These are phyloP conservation scores for Microctenopoma steveboyesi DNA, from an alignment of 2,797 vertebrate species.

Conservation along the genomic window DNA sequence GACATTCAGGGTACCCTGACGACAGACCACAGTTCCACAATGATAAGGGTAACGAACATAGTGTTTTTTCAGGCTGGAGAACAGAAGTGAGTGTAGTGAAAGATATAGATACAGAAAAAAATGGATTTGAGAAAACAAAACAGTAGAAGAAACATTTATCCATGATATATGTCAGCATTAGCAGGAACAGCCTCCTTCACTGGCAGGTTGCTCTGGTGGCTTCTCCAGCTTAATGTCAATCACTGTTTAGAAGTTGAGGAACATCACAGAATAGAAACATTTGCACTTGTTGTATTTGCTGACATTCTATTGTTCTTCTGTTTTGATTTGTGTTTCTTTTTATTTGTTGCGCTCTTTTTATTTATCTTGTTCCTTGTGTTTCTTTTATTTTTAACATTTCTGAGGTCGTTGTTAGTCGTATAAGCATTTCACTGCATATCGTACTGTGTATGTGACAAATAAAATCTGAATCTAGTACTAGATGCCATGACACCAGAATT, in stretches of 20 bases:
- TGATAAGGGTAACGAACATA: conserved; percentile 68
- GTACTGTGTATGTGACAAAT: too few relatives aligned
- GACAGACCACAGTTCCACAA: conserved; percentile 83
- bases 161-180: conserved; percentile 78
- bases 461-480: too few relatives aligned
- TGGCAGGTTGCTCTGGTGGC: conserved; percentile 92
- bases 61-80: conserved; percentile 70
- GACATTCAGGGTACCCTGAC: conserved; percentile 81
- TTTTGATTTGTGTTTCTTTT: too few relatives aligned
- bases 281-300: too few relatives aligned
- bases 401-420: too few relatives aligned
- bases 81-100: conserved; percentile 75
- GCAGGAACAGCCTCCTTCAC: conserved; percentile 95
- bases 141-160: conserved; percentile 48
- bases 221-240: conserved; percentile 98
- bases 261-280: background rate
- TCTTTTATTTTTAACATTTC: too few relatives aligned
- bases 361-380: too few relatives aligned
- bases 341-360: too few relatives aligned
- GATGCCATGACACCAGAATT: too few relatives aligned
- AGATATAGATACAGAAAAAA: conserved; percentile 34
- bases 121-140: conserved; percentile 53
- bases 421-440: too few relatives aligned
- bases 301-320: too few relatives aligned
- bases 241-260: conserved; percentile 90